Base-by-base conservation (phyloP, 1,140 invertebrate genomes). In the Drosophila dunni region DNA sequence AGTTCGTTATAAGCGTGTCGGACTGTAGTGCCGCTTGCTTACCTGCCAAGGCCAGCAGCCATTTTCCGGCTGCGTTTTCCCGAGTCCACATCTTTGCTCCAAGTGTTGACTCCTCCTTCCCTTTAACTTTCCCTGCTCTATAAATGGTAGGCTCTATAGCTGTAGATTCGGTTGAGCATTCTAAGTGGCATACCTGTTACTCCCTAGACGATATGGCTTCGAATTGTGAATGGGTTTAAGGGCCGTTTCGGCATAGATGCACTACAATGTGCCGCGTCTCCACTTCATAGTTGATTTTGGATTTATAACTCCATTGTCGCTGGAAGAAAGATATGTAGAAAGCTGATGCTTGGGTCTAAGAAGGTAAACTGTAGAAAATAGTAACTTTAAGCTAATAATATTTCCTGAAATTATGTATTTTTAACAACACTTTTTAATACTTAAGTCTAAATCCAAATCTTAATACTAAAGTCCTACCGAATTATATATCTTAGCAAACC, bases 11-110 rank as follows among this genome's bases (percentile, higher is more conserved):
- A 53, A 62, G 17, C 46, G 46, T 66, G 57, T 65, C 50, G 46
- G 60, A 58, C 58, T 58, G 15, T 29, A 63, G 8, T 64, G 34
- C 24, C 24, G 24, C 24, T 29, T 29, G 24, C 61, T 84, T 88
- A 88, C 84, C 84, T 88, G 80, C 76, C 75, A 83, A 50, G 15
- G 82, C 56, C 40, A 89, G 68, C 80, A 88, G 74, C 80, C 69
- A 75, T 13, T 80, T 74, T 29, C 64, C 46, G 50, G 67, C 53
- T 68, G 67, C 77, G 51, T 57, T 84, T 67, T 68, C 57, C 45
- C 54, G 53, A 15, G 65, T 78, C 80, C 63, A 79, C 82, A 85
- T 85, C 9, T 72, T 29, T 82, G 58, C 38, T 54, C 38, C 20
- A 15, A 29, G 10, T 36, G 8, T 51, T 67, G 9, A 9, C 38